Conservation (phyloP, 2,888 invertebrate genomes). For the Sarcophaga carnaria region DNA sequence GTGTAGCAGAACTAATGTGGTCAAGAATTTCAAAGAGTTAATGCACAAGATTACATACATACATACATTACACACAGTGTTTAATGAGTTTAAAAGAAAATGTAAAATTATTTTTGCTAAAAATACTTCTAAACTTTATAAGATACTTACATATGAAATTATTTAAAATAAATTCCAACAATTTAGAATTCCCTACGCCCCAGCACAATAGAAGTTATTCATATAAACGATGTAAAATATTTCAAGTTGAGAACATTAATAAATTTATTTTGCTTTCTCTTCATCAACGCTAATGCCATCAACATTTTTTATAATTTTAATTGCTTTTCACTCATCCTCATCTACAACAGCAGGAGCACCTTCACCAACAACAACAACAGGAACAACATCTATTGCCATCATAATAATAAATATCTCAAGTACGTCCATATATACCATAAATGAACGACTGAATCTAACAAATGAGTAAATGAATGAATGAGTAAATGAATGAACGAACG, state of each 20-base stretch:
- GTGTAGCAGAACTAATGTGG: too few relatives aligned
- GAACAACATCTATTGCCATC: not conserved
- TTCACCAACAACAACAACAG: not conserved
- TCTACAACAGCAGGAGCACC: not conserved
- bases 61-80: too few relatives aligned
- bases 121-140: too few relatives aligned
- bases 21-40: too few relatives aligned
- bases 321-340: slow-evolving; percentile 45
- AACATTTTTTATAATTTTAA: slow-evolving; percentile 43
- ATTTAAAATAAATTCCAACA: too few relatives aligned
- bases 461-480: not conserved
- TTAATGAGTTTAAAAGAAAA: too few relatives aligned
- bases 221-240: not conserved
- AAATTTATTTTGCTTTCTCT: not conserved
- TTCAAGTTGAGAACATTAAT: slow-evolving; percentile 7
- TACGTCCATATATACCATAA: too few relatives aligned
- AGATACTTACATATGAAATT: too few relatives aligned
- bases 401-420: slow-evolving; percentile 24
- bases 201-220: too few relatives aligned
- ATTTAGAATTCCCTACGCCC: too few relatives aligned
- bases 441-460: not conserved
- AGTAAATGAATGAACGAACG: not conserved
- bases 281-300: slow-evolving; percentile 4
- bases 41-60: too few relatives aligned
- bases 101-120: too few relatives aligned